Percentiles rank a stretch among this genome's conserved stretches.
These are phyloP conservation scores for Tinea semifulvella DNA, from an alignment of 2,888 invertebrate genomes.

Conservation along the genomic window DNA sequence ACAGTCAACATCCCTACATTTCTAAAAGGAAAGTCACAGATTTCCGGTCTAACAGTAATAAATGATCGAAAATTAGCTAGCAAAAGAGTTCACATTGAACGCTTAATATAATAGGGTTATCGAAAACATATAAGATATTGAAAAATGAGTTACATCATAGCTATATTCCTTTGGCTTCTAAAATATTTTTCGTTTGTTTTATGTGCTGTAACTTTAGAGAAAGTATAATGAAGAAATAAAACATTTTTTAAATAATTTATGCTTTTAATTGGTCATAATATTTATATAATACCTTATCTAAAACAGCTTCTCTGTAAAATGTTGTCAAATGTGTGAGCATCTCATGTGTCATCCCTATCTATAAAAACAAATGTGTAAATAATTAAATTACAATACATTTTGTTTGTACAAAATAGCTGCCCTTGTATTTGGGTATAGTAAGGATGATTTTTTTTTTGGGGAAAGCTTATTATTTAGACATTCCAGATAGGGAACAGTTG, in stretches of 20 bases:
- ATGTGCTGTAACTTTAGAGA: background rate
- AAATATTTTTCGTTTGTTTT: background rate
- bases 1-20: background rate
- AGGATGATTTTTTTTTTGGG: background rate
- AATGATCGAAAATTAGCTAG: slow-evolving; percentile 16
- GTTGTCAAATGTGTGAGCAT: background rate
- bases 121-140: slow-evolving; percentile 17
- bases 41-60: background rate
- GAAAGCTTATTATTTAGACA: background rate
- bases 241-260: too few species aligned
- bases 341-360: background rate
- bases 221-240: background rate
- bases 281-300: background rate
- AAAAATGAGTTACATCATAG: background rate
- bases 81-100: too few species aligned
- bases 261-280: background rate
- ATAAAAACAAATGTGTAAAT: background rate
- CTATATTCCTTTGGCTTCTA: too few species aligned
- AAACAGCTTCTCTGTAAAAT: background rate
- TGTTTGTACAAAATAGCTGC: background rate
- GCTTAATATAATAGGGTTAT: slow-evolving; percentile 16
- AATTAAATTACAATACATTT: background rate
- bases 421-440: too few species aligned
- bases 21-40: background rate
- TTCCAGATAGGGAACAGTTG: background rate